These are phyloP conservation scores for Antechinus stuartii DNA, from an alignment of 2,113 vertebrate genomes.

Conservation along the genomic window DNA sequence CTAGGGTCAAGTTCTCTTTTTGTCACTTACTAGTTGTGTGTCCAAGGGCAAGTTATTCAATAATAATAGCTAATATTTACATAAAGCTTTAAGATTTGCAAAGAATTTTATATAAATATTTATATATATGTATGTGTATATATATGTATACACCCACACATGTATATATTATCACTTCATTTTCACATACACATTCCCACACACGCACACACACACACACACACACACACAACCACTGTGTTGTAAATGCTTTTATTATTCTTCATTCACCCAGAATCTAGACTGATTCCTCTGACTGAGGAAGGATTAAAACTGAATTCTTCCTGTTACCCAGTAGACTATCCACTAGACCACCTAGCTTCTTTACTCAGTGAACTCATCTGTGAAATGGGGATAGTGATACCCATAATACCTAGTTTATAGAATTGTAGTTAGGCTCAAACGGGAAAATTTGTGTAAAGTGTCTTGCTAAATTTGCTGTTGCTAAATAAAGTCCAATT, in stretches of 20 bases:
- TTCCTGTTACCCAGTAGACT: not conserved
- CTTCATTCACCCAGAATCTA: not conserved
- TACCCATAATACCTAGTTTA: not conserved
- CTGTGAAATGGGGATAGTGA: not conserved
- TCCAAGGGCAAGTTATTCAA: not conserved
- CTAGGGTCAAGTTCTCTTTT: not conserved
- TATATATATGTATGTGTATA: no score
- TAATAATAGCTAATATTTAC: not conserved
- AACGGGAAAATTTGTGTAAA: not conserved
- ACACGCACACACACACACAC: no score
- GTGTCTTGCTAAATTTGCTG: not conserved
- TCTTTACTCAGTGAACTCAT: not conserved
- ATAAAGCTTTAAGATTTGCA: not conserved
- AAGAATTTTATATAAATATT: not conserved
- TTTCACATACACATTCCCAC: not conserved
- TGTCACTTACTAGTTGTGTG: not conserved
- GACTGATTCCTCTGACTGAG: no score
- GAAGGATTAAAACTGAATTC: not conserved
- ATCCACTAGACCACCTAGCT: not conserved
- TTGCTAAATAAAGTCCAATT: not conserved
- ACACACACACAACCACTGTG: not conserved
- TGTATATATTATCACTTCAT: not conserved
- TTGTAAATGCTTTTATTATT: not conserved
- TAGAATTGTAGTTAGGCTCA: not conserved
- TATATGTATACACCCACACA: no score